Percentiles rank a stretch among this genome's conserved stretches.
These are phyloP conservation scores for Leucopsar rothschildi DNA, from an alignment of 2,113 vertebrate genomes.

Conservation along the genomic window DNA sequence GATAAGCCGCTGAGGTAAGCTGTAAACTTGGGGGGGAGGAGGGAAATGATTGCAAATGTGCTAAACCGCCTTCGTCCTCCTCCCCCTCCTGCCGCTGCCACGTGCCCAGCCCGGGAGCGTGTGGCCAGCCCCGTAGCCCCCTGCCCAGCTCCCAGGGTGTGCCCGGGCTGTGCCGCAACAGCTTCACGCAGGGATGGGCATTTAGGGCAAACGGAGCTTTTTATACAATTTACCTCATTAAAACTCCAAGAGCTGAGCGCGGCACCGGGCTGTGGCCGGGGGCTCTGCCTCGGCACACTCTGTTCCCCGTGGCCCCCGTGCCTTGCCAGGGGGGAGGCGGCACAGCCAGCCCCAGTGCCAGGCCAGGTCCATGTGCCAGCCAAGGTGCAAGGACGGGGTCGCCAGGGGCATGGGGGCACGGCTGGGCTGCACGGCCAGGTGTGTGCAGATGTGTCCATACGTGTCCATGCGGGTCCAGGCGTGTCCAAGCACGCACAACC, in stretches of 20 bases:
- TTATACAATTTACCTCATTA: slow-evolving; percentile 57
- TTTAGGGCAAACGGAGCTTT: slow-evolving; percentile 59
- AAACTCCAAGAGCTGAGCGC: slow-evolving; percentile 22
- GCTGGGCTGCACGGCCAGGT: neutral
- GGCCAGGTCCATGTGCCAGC: fast-evolving
- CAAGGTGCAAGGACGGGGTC: fast-evolving
- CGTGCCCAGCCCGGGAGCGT: neutral
- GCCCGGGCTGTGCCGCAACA: neutral
- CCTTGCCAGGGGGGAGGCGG: neutral
- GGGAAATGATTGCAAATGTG: slow-evolving; percentile 40
- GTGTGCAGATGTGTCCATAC: neutral
- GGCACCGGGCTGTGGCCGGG: neutral
- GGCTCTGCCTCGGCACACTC: neutral
- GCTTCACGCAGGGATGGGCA: slow-evolving; percentile 55
- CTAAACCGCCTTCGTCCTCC: neutral
- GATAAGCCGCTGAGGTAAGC: slow-evolving; percentile 58
- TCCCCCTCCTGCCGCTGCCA: neutral
- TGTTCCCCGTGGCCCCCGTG: neutral
- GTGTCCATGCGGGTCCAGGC: neutral
- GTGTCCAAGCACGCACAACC: neutral
- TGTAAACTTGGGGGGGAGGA: slow-evolving; percentile 21
- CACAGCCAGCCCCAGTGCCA: neutral
- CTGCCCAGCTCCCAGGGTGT: neutral
- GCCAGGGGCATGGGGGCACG: fast-evolving
- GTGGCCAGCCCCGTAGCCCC: slow-evolving; percentile 21